Evolutionary conservation across 2,888 invertebrate species (phyloP).

Genomic region (Pachycephus smyrnensis): DNA sequence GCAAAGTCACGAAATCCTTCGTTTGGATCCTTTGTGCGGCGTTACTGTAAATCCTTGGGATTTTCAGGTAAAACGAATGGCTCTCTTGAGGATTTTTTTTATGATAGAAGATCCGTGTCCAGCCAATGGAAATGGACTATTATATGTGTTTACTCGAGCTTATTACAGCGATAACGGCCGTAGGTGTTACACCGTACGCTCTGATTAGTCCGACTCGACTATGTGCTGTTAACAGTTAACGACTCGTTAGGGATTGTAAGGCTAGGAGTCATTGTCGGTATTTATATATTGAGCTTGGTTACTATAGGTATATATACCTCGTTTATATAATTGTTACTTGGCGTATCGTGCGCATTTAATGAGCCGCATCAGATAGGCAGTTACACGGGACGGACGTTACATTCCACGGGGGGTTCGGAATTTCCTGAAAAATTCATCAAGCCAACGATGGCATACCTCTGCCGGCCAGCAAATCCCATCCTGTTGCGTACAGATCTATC

Average conservation of each 20-base stretch:
- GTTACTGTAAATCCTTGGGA: not conserved
- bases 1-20: not conserved
- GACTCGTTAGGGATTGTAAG: constrained; percentile 21
- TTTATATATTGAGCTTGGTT: not conserved
- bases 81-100: not conserved
- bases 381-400: constrained; percentile 29
- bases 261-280: constrained; percentile 11
- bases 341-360: constrained; percentile 38
- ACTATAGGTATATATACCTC: constrained; percentile 1
- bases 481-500: not conserved
- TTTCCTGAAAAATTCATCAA: constrained; percentile 43
- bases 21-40: not conserved
- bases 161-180: not conserved
- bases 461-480: constrained; percentile 2
- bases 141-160: not conserved
- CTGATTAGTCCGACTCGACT: not conserved
- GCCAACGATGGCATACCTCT: constrained; percentile 36
- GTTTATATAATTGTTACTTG: constrained; percentile 36
- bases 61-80: not conserved
- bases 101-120: not conserved
- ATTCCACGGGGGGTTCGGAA: constrained; percentile 34
- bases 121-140: not conserved
- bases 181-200: not conserved
- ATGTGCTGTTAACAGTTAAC: constrained; percentile 18
- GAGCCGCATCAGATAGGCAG: constrained; percentile 39